phyloP scores from a whole-genome alignment of 2,113 vertebrate species.

The Pyxicephalus adspersus region DNA sequence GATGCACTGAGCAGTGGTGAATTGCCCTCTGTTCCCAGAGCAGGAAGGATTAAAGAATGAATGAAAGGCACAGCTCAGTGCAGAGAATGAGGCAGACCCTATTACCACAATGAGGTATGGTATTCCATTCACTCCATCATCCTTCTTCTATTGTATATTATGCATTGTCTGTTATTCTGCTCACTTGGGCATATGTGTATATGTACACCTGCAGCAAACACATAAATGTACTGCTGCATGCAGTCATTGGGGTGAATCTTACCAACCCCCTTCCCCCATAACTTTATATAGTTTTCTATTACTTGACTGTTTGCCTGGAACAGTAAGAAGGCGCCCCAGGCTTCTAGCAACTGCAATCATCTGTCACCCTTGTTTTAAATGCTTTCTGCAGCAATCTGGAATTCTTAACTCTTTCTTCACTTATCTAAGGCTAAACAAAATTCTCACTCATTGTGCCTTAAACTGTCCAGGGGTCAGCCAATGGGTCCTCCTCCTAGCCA shows the following conservation, averaged over 20 bases:
- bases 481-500: too few relatives aligned
- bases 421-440: background rate
- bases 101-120: slow-evolving; percentile 51
- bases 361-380: background rate
- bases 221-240: background rate
- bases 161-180: background rate
- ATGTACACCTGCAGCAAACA: background rate
- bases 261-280: background rate
- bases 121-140: background rate
- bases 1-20: slow-evolving; percentile 51
- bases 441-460: background rate
- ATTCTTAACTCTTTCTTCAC: background rate
- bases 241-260: background rate
- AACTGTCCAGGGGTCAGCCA: too few relatives aligned
- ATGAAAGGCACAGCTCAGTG: slow-evolving; percentile 40
- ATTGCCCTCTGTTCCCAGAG: slow-evolving; percentile 53
- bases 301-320: background rate
- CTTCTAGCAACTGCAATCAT: slow-evolving; percentile 6
- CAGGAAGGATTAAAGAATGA: slow-evolving; percentile 56
- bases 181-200: background rate
- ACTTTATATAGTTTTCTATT: slow-evolving; percentile 37
- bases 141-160: background rate
- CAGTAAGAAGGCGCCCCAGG: background rate
- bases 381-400: background rate
- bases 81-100: slow-evolving; percentile 39